Evolutionary conservation across 2,888 invertebrate species (phyloP), one percentile per base, ranked within the genome.

Genomic region (Mechanitis mazaeus): DNA sequence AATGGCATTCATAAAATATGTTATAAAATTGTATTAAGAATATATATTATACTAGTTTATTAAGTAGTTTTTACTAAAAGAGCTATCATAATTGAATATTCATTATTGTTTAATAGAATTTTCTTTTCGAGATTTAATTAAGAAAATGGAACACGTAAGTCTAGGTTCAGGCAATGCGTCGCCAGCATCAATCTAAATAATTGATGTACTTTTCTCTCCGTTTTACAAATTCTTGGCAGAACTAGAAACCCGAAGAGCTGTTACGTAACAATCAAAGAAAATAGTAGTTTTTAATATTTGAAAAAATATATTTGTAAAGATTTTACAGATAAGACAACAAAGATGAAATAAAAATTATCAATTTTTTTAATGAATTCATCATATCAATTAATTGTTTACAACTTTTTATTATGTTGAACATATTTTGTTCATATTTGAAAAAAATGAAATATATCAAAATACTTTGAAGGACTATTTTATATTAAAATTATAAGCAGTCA

Each of bases 111-210:
- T 3, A 50, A 6, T 50, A 31, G 31, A 0, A 31, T 9, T 9
- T 2, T 7, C 6, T 11, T n/a, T 50, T 31, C 28, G 31, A 31
- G 31, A 50, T 50, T 50, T 50, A 7, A 9, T 50, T 50, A 31
- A 50, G 50, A 9, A 62, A 60, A 60, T 42, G 1, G 59, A 56
- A 42, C 38, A 53, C 35, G 45, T 4, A 66, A 64, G 63, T 62
- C 74, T 75, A 72, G 73, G 75, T 75, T 75, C 64, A 66, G 67
- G 64, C 68, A 63, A 64, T 65, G 72, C 74, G 74, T 67, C 86
- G 85, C 80, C 85, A 83, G 80, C 80, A 78, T 85, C 90, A 89
- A 90, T 90, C 90, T 90, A 89, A 90, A 90, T 90, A 89, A 90
- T 90, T 90, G 90, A 87, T 86, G 82, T 78, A 78, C 77, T 80